phyloP scores from a whole-genome alignment of 2,888 invertebrate genomes.

The Julus scanicus region DNA sequence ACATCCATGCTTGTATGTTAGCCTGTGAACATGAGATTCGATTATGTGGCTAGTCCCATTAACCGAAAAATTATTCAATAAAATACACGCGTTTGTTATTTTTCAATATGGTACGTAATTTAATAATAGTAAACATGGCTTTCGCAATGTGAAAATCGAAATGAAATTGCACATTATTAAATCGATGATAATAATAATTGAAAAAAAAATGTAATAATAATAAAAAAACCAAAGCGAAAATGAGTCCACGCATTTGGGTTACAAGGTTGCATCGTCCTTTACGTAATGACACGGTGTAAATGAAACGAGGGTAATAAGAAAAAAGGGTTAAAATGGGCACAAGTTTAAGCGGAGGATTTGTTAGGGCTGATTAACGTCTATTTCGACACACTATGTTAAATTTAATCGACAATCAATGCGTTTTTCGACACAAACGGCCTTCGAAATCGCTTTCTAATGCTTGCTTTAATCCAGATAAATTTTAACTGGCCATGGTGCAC shows the following conservation, averaged over 20 bases:
- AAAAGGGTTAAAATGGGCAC: conserved; percentile 42
- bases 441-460: not conserved
- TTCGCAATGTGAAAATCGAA: not conserved
- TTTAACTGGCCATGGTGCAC: not conserved
- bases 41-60: too few relatives aligned
- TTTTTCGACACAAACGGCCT: not conserved
- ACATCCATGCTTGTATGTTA: too few relatives aligned
- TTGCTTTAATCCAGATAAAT: not conserved
- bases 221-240: not conserved
- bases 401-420: not conserved
- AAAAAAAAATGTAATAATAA: not conserved
- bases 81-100: not conserved
- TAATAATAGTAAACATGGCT: not conserved
- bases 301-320: conserved; percentile 40
- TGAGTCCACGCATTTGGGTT: conserved; percentile 31
- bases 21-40: too few relatives aligned
- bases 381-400: not conserved
- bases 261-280: conserved; percentile 36
- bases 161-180: not conserved
- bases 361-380: not conserved
- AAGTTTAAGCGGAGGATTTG: not conserved
- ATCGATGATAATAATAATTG: conserved; percentile 17
- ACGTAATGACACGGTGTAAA: conserved; percentile 21
- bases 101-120: not conserved
- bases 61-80: too few relatives aligned